Conservation (phyloP, 2,113 vertebrate species). For the Balaeniceps rex region DNA sequence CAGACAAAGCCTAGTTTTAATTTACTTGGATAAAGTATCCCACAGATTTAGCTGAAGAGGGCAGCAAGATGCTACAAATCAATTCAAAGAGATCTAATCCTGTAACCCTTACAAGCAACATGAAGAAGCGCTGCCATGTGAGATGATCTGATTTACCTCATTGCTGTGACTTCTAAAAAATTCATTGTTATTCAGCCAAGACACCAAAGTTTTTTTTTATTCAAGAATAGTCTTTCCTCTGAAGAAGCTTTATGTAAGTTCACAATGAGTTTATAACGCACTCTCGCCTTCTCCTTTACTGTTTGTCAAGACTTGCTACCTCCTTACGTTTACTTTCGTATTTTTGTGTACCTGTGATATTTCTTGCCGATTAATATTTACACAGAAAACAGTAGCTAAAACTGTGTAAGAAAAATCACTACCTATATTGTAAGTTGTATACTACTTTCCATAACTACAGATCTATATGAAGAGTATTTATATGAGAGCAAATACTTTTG, state of each 20-base stretch:
- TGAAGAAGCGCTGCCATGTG: neutral
- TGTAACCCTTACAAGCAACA: neutral
- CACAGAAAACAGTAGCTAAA: neutral
- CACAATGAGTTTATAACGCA: neutral
- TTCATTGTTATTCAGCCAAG: neutral
- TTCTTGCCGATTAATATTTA: neutral
- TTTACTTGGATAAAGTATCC: neutral
- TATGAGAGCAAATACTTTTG: neutral
- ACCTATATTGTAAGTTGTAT: rapidly evolving
- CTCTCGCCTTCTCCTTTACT: neutral
- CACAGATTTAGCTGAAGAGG: neutral
- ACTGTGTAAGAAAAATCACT: neutral
- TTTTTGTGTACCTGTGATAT: neutral
- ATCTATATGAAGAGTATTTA: neutral
- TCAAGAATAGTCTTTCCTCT: neutral
- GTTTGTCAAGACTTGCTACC: neutral
- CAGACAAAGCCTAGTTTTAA: neutral
- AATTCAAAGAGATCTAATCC: neutral
- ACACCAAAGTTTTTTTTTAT: neutral
- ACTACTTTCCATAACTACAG: neutral
- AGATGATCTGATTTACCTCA: neutral
- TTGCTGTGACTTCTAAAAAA: neutral
- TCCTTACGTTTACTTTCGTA: rapidly evolving
- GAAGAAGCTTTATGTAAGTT: neutral
- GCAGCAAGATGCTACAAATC: neutral